A percentile compares a stretch with the other conserved stretches of the same genome.
Conservation (phyloP, 2,797 vertebrate genomes). For the Cygnus olor region DNA sequence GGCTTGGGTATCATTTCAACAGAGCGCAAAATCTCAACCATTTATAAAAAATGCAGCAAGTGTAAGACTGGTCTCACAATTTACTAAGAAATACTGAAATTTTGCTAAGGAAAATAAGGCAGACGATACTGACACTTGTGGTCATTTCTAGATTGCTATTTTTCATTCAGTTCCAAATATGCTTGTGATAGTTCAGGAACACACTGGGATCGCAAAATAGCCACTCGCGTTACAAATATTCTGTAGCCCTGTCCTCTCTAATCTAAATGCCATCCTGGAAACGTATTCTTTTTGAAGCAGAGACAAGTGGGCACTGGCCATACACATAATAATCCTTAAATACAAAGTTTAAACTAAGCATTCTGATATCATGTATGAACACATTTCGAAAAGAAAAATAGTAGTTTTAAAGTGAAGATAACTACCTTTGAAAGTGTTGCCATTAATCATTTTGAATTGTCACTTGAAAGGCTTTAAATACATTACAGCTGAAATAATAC, state of each 20-base stretch:
- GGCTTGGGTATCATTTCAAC: background rate
- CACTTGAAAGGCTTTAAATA: background rate
- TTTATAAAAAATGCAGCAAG: background rate
- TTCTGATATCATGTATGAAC: background rate
- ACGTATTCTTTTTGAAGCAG: background rate
- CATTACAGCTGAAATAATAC: background rate
- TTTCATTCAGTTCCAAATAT: background rate
- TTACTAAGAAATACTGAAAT: background rate
- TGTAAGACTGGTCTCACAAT: background rate
- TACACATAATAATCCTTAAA: background rate
- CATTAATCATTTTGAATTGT: background rate
- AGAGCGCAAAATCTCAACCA: background rate
- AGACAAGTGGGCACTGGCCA: background rate
- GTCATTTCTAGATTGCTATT: conserved; percentile 66
- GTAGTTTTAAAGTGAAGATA: background rate
- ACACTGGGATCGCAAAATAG: background rate
- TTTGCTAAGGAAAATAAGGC: conserved; percentile 37
- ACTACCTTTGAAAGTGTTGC: background rate
- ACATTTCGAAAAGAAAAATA: background rate
- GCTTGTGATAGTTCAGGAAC: background rate
- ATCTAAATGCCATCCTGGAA: background rate
- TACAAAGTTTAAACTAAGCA: background rate
- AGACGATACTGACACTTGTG: conserved; percentile 78
- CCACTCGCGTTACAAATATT: background rate
- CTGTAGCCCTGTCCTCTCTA: background rate